Base-by-base conservation (phyloP, 2,888 invertebrate genomes). In the Nematopogon swammerdamellus region DNA sequence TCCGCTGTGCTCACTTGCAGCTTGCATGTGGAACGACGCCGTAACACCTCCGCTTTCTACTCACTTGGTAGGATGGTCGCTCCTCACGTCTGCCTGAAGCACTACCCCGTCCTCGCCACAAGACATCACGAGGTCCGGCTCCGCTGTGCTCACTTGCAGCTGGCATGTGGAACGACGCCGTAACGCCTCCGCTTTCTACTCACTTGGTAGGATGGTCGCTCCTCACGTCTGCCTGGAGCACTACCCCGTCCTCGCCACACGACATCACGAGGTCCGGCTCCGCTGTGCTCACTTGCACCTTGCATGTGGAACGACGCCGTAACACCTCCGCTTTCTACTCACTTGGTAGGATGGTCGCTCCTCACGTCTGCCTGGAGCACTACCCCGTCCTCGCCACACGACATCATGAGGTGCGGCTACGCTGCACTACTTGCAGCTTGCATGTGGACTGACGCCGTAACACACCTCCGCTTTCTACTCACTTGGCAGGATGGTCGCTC, bases 81-180 rank as follows among this genome's bases (percentile, higher is more conserved):
- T 82, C 46, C 97, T 81, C 51, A 96, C 83, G 76, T 97, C 97
- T 55, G 90, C 86, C 60, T 88, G 87, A 62, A 88, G 84, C 8
- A 95, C 88, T 51, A 85, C 76, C 0, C 89, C 91, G 76, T 97
- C 96, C 73, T 96, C 95, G 1, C 95, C 96, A 56, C 89, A 94
- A 56, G 92, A 93, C 19, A 95, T 77, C 47, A 92, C 81, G 49
- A 88, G 72, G 64, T 92, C 88, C 1, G 93, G 92, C 55, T 87
- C 87, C 51, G 88, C 85, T 8, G 85, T 81, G 56, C 89, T 83
- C 55, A 93, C 80, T 50, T 92, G 87, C 57, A 97, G 72, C 79
- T 95, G 95, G 74, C 96, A 93, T 20, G 92, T 92, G 2, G 95
- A 84, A 49, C 88, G 89, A 52, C 79, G 63, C 70, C 92, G 90